Base-by-base conservation (phyloP, 2,797 vertebrate species). In the Danio albolineatus region DNA sequence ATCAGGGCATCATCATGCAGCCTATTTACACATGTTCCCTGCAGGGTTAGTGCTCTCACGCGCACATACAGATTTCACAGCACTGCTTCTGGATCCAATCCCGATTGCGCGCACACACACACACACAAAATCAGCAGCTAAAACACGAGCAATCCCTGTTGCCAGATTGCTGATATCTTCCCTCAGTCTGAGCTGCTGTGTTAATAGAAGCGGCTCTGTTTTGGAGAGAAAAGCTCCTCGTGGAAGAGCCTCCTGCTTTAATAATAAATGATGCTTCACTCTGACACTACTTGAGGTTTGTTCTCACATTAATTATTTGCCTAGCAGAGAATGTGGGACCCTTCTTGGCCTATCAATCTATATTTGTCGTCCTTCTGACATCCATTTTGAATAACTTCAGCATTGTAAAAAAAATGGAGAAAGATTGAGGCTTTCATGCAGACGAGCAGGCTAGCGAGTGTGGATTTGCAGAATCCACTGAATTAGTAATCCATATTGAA, bases 251-350 rank as follows among this genome's bases (percentile, higher is more conserved):
- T 65, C 57, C 12, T 60, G 66, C 53, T 41, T 86, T 73, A 83
- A 83, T 86, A 82, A 86, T 83, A 75, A 66, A 82, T 60, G 56
- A 56, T 39, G 59, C 36, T 81, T 65, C 72, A 16, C 41, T 71
- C 78, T 46, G 62, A 82, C 76, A 51, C 62, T 72, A 62, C 53
- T n/a, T 61, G 39, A 74, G 73, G 57, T 70, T 83, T 82, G 81
- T 82, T 80, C 83, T 61, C 69, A 61, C 62, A 81, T 84, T 81
- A 69, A 77, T 82, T 76, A 85, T 86, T 74, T 76, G 73, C 73
- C 17, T 49, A 77, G 73, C 51, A 61, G 60, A 76, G 70, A 78
- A 60, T 76, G 39, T 39, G 10, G 36, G 57, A 54, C 41, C 21
- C 21, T 48, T 48, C 10, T 48, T 77, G 36, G 28, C 21, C 14